phyloP scores from a whole-genome alignment of 2,797 vertebrate species.

The Anguilla anguilla region DNA sequence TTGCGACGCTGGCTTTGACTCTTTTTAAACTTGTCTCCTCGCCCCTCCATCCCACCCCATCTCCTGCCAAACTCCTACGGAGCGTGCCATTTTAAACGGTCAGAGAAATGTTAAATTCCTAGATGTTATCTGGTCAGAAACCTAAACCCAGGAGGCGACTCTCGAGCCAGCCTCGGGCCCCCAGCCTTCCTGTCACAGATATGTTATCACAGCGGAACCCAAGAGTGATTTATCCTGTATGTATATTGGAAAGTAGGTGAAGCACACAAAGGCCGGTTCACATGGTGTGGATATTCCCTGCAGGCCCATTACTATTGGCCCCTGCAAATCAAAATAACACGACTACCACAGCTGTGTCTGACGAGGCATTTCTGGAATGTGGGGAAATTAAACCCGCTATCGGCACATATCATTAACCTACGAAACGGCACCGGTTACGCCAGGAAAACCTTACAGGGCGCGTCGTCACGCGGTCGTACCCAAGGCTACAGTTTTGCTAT shows the following conservation, averaged over 20 bases:
- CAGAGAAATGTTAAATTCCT: slow-evolving; percentile 61
- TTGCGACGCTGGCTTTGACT: not conserved
- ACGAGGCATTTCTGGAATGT: not conserved
- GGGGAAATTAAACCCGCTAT: slow-evolving; percentile 8
- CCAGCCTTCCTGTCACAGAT: slow-evolving; percentile 54
- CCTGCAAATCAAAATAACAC: not conserved
- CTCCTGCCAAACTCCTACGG: slow-evolving; percentile 24
- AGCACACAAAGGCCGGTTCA: slow-evolving; percentile 6
- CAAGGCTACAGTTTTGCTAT: not conserved
- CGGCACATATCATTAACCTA: not conserved
- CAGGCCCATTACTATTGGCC: not conserved
- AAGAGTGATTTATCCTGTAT: slow-evolving; percentile 19
- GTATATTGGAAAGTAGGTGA: slow-evolving; percentile 20
- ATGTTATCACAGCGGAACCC: slow-evolving; percentile 54
- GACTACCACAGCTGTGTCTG: not conserved
- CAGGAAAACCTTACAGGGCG: not conserved
- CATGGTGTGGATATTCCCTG: slow-evolving; percentile 2
- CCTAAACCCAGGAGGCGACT: slow-evolving; percentile 56
- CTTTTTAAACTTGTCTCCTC: not conserved
- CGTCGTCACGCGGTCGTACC: not conserved
- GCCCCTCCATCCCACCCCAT: not conserved
- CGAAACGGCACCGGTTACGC: not conserved
- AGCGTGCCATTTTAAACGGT: slow-evolving; percentile 64
- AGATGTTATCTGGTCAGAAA: slow-evolving; percentile 43
- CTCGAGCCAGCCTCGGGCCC: slow-evolving; percentile 48